A percentile compares a stretch with the other conserved stretches of the same genome.
These are phyloP conservation scores for Myotis vivesi DNA, from an alignment of 2,797 vertebrate genomes.

Conservation along the genomic window DNA sequence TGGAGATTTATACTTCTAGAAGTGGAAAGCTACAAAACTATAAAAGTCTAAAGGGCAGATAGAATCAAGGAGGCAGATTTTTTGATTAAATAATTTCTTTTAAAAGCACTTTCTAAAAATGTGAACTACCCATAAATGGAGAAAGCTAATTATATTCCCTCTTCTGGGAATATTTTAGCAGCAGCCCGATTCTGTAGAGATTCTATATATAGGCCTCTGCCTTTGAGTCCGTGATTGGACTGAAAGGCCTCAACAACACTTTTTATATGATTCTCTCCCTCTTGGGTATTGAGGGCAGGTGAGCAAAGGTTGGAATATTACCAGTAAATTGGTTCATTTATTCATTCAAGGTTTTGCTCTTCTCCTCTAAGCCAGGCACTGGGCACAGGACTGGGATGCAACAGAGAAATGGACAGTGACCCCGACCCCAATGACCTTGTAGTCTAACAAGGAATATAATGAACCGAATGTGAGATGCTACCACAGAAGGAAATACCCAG, in stretches of 20 bases:
- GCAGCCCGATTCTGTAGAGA: not conserved
- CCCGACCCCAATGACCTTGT: not conserved
- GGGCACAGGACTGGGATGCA: not conserved
- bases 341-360: not conserved
- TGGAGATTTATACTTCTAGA: not conserved
- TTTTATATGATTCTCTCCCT: not conserved
- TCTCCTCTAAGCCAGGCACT: not conserved
- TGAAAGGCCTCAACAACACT: not conserved
- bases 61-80: slow-evolving; percentile 52
- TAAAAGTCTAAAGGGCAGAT: slow-evolving; percentile 46
- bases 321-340: not conserved
- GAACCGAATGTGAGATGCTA: not conserved
- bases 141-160: slow-evolving; percentile 63
- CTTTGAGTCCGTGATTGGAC: slow-evolving; percentile 2
- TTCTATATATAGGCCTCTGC: slow-evolving; percentile 63
- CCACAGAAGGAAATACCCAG: not conserved
- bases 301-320: not conserved
- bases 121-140: slow-evolving; percentile 71
- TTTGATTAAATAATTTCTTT: slow-evolving; percentile 29
- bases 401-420: not conserved
- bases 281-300: not conserved
- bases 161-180: slow-evolving; percentile 63
- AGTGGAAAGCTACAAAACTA: slow-evolving; percentile 33
- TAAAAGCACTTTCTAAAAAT: slow-evolving; percentile 72
- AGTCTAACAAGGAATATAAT: not conserved